Evolutionary conservation across 2,888 invertebrate genomes (phyloP), one percentile per base, ranked within the genome.

Genomic region (Watsonalla cultraria): DNA sequence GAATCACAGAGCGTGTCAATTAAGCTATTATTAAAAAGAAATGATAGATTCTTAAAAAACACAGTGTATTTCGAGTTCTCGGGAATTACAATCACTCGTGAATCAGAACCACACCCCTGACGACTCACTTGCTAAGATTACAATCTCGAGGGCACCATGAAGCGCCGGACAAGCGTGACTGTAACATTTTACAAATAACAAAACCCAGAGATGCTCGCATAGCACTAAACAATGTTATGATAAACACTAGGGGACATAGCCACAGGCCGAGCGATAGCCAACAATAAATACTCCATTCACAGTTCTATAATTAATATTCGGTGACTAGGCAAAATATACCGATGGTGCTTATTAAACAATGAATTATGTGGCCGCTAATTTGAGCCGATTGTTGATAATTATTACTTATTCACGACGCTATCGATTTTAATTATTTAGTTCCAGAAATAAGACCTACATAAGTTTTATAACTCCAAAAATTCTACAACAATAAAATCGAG

Each of bases 271-370:
- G 69, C 72, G 58, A 64, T 65, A 64, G 15, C 15, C 49, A 49
- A 33, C 15, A 70, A 72, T 71, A 68, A 67, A 62, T 61, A 57
- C 64, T 57, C 66, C 68, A 70, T 68, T 78, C 73, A 70, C 68
- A 65, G 66, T 71, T 81, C 74, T 5, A 76, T 89, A 89, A 90
- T 90, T 88, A 88, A 84, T 83, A 86, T 82, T 82, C 78, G 75
- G 79, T 89, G 88, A 90, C 85, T 82, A 68, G 73, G 74, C 85
- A 74, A 72, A 75, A 78, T 66, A 47, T 53, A 56, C 52, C 35
- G 59, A 70, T 70, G 72, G 70, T 69, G 61, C 55, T 64, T 60
- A 49, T 68, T 57, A 64, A 68, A 60, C 59, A 65, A 68, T 60
- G 56, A 61, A 60, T 60, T 66, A 56, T 61, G 62, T 63, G 64